Percentiles rank a stretch among this genome's conserved stretches.
These are phyloP conservation scores for Cremastobaeus sp. DNA, from an alignment of 2,888 invertebrate species.

Conservation along the genomic window DNA sequence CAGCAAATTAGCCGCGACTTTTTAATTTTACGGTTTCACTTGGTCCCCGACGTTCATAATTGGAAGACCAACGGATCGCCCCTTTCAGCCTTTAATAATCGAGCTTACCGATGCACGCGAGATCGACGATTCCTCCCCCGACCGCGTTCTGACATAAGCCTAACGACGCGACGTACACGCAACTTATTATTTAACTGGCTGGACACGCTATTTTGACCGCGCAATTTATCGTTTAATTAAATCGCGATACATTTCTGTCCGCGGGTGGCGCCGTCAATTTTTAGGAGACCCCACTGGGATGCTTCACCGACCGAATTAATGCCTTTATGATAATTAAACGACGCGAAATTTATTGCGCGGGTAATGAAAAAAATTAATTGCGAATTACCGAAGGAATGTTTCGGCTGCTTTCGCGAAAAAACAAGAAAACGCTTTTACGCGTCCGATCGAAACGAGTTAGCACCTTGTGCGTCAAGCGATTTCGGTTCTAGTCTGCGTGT, in stretches of 20 bases:
- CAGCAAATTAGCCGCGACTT: constrained; percentile 67
- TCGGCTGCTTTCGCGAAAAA: too few species aligned
- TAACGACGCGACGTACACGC: constrained; percentile 14
- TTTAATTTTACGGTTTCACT: constrained; percentile 70
- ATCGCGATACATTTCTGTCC: constrained; percentile 49
- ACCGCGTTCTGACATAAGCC: constrained; percentile 23
- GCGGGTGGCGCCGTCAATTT: constrained; percentile 31
- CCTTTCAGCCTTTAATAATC: constrained; percentile 48
- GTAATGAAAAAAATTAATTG: too few species aligned
- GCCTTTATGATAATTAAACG: constrained; percentile 49
- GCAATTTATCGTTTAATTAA: constrained; percentile 59
- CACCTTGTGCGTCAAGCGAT: constrained; percentile 18
- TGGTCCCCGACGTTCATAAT: constrained; percentile 50
- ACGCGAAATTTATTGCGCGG: constrained; percentile 21
- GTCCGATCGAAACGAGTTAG: constrained; percentile 7
- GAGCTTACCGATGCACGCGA: constrained; percentile 29
- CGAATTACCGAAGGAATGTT: too few species aligned
- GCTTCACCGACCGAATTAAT: constrained; percentile 31
- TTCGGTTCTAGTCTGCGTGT: constrained; percentile 31
- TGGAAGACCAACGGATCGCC: constrained; percentile 59
- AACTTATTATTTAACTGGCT: constrained; percentile 52
- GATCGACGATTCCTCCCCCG: constrained; percentile 15
- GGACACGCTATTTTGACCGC: constrained; percentile 48
- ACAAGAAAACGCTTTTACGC: constrained; percentile 8
- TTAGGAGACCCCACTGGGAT: constrained; percentile 41